Percentiles rank a stretch among this genome's conserved stretches.
These are phyloP conservation scores for Lineus longissimus DNA, from an alignment of 1,140 invertebrate genomes.

Conservation along the genomic window DNA sequence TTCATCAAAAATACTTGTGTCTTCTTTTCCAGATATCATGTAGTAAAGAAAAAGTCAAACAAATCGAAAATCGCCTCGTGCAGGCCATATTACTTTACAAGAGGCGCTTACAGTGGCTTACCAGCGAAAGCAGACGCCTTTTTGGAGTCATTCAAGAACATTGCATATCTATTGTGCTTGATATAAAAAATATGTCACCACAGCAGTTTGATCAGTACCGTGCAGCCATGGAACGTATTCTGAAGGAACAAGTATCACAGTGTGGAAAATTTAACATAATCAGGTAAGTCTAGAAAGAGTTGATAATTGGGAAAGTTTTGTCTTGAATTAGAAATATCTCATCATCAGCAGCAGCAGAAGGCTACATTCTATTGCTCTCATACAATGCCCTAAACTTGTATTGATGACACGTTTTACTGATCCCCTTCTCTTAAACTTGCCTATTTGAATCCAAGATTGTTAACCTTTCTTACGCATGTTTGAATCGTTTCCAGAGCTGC, in stretches of 20 bases:
- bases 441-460: too few relatives aligned
- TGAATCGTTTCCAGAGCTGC: constrained; percentile 31
- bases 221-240: constrained; percentile 42
- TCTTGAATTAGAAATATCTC: too few relatives aligned
- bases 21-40: constrained; percentile 32
- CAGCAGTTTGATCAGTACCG: constrained; percentile 51
- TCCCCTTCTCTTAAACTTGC: too few relatives aligned
- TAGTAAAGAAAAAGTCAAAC: constrained; percentile 38
- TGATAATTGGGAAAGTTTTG: neutral
- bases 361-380: too few relatives aligned
- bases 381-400: too few relatives aligned
- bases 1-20: neutral
- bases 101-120: constrained; percentile 49
- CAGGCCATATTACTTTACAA: constrained; percentile 45
- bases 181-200: constrained; percentile 46
- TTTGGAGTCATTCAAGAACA: constrained; percentile 53
- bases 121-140: constrained; percentile 47
- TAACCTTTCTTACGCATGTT: too few relatives aligned
- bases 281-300: constrained; percentile 28
- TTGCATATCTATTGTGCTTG: constrained; percentile 45
- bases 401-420: too few relatives aligned
- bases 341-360: too few relatives aligned
- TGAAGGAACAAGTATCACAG: constrained; percentile 49
- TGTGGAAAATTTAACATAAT: constrained; percentile 52
- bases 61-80: constrained; percentile 39